Conservation (phyloP, 2,888 invertebrate genomes). For the Oscheius myriophilus region DNA sequence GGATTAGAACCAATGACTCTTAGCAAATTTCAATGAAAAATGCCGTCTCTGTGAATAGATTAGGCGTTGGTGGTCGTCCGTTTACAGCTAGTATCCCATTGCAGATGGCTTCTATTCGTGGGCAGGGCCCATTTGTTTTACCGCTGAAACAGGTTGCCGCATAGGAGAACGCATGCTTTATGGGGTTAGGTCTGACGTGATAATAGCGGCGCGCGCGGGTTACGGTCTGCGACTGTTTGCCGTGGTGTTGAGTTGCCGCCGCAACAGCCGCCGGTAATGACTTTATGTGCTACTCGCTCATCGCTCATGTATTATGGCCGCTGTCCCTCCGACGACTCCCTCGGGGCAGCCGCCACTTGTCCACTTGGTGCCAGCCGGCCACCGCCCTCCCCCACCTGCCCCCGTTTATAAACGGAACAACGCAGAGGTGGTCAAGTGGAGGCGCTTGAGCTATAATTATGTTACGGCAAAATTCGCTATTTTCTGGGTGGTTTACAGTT, state of each 20-base stretch:
- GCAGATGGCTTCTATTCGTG: too few species aligned
- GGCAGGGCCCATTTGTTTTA: conserved; percentile 8
- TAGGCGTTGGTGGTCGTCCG: too few species aligned
- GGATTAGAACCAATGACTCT: too few species aligned
- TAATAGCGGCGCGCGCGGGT: conserved; percentile 13
- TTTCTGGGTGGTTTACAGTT: not conserved
- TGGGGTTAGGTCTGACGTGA: conserved; percentile 23
- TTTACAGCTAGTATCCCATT: too few species aligned
- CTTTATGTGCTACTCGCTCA: conserved; percentile 9
- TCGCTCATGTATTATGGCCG: conserved; percentile 8
- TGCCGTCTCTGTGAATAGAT: too few species aligned
- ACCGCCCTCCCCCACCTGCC: not conserved
- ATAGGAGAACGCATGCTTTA: conserved; percentile 21
- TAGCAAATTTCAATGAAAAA: too few species aligned
- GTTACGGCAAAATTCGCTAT: not conserved
- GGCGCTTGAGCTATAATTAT: too few species aligned
- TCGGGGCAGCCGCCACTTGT: conserved; percentile 5
- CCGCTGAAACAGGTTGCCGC: conserved; percentile 16
- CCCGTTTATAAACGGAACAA: not conserved
- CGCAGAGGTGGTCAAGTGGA: too few species aligned
- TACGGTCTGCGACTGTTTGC: conserved; percentile 12
- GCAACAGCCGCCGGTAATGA: not conserved
- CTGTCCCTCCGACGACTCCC: conserved; percentile 17
- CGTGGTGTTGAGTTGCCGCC: conserved; percentile 25
- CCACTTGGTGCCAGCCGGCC: conserved; percentile 7